A percentile compares a stretch with the other conserved stretches of the same genome.
These are phyloP conservation scores for Sericinus montela DNA, from an alignment of 2,888 invertebrate species.

Conservation along the genomic window DNA sequence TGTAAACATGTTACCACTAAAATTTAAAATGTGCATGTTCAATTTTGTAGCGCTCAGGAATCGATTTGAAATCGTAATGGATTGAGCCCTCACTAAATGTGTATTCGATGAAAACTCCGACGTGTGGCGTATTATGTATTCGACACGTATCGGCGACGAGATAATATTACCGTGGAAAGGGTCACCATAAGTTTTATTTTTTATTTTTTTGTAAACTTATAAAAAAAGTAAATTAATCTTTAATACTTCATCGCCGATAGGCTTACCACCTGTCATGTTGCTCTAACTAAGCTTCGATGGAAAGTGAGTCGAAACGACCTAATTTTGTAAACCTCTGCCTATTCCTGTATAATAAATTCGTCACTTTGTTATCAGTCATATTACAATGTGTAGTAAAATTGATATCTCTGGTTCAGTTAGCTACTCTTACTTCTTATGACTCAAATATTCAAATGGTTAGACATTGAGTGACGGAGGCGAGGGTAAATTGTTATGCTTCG, in stretches of 20 bases:
- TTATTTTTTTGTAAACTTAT: no score
- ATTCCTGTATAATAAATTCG: no score
- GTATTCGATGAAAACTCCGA: conserved; percentile 7
- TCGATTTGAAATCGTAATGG: conserved; percentile 12
- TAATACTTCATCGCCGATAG: no score
- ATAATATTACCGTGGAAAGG: not conserved
- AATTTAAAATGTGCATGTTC: conserved; percentile 14
- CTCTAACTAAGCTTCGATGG: no score
- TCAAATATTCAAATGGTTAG: not conserved
- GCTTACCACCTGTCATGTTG: no score
- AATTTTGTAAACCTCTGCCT: no score
- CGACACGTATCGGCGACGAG: not conserved
- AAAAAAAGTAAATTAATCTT: no score
- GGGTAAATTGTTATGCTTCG: not conserved
- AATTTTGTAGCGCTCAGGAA: conserved; percentile 11
- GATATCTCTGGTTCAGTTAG: no score
- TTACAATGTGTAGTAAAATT: no score
- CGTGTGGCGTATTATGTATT: not conserved
- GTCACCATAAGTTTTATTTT: not conserved
- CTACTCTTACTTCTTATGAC: not conserved
- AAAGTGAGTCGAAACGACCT: no score
- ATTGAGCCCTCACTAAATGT: conserved; percentile 3
- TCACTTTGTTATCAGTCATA: no score
- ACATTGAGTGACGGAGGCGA: not conserved
- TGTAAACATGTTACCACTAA: no score